Conservation (phyloP, 2,113 vertebrate genomes). For the Mixornis gularis region DNA sequence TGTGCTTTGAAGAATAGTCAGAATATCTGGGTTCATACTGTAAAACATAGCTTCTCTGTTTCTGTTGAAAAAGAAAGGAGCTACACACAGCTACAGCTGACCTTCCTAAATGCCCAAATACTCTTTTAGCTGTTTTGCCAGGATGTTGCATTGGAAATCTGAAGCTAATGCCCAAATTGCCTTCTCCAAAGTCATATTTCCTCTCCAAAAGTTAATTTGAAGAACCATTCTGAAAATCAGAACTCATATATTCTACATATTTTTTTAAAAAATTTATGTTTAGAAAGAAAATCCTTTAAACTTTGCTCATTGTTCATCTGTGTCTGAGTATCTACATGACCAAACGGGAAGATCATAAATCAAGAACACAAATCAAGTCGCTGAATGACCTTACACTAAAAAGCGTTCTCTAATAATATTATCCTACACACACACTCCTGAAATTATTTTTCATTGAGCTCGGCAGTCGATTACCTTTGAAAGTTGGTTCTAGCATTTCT, state of each 20-base stretch:
- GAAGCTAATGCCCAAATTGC: neutral
- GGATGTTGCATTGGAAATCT: neutral
- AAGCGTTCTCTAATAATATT: neutral
- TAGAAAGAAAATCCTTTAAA: neutral
- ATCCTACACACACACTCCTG: neutral
- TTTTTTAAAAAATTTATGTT: neutral
- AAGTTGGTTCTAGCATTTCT: neutral
- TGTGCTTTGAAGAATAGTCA: neutral
- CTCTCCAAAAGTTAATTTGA: neutral
- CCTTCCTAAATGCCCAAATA: neutral
- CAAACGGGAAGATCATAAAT: neutral
- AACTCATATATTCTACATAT: neutral
- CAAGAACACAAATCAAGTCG: neutral
- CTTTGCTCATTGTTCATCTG: neutral
- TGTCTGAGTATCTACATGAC: neutral
- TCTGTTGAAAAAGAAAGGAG: neutral
- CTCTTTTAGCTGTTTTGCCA: neutral
- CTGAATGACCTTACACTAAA: neutral
- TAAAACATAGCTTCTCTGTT: neutral
- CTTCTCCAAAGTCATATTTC: neutral
- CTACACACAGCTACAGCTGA: neutral
- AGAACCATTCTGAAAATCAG: neutral
- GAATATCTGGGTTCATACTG: neutral
- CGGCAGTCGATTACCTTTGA: accelerated
- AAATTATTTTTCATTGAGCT: neutral